Conservation (phyloP, 2,888 invertebrate species). For the Stenchaetothrips biformis region DNA sequence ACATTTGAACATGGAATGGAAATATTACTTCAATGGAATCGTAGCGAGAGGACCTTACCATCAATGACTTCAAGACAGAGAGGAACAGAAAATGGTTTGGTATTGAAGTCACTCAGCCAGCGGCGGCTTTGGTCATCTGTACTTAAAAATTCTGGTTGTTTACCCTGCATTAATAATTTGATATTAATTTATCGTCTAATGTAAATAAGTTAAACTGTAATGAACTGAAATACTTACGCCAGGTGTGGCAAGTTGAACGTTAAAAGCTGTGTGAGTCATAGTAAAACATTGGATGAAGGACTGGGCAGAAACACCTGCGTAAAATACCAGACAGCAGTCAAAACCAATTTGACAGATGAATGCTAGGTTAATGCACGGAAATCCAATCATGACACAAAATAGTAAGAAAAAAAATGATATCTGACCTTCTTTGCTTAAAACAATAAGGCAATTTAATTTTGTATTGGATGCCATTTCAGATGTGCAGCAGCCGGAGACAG, state of each 20-base stretch:
- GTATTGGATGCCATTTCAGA: not conserved
- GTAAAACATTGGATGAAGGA: conserved; percentile 48
- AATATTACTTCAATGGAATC: too few species aligned
- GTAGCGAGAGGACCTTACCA: conserved; percentile 40
- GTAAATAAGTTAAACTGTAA: too few species aligned
- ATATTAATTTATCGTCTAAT: too few species aligned
- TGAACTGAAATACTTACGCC: conserved; percentile 39
- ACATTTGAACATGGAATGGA: not conserved
- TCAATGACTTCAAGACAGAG: conserved; percentile 47
- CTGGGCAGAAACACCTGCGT: conserved; percentile 46
- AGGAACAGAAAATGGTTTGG: conserved; percentile 46
- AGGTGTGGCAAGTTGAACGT: conserved; percentile 47
- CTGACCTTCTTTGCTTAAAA: not conserved
- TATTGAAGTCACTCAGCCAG: conserved; percentile 49
- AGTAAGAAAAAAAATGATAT: not conserved
- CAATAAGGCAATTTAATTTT: not conserved
- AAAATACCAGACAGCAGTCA: conserved; percentile 29
- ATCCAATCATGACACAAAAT: not conserved
- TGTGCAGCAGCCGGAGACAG: too few species aligned
- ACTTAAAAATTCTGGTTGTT: conserved; percentile 41
- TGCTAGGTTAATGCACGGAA: not conserved
- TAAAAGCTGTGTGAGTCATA: conserved; percentile 46
- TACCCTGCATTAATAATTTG: conserved; percentile 32
- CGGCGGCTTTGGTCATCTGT: conserved; percentile 47
- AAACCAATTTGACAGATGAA: not conserved